A percentile compares a stretch with the other conserved stretches of the same genome.
These are phyloP conservation scores for Caenorhabditis briggsae DNA, from an alignment of 1,140 invertebrate genomes.

Conservation along the genomic window DNA sequence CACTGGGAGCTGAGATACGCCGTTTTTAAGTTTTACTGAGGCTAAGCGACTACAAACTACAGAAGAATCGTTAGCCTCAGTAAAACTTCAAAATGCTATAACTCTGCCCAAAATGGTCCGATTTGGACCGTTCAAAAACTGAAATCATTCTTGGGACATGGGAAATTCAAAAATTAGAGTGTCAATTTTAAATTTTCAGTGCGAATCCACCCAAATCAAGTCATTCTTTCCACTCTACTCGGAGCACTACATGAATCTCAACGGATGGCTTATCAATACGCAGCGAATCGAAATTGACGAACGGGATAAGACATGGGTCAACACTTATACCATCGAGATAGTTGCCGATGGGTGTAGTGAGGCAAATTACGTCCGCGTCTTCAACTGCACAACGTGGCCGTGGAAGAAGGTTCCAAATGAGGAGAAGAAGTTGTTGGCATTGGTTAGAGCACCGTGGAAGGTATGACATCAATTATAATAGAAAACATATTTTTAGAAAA, in stretches of 20 bases:
- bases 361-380: background rate
- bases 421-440: constrained; percentile 16
- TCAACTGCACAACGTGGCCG: constrained; percentile 20
- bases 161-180: too few relatives aligned
- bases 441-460: constrained; percentile 14
- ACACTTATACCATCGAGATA: background rate
- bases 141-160: background rate
- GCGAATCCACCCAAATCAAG: constrained; percentile 1
- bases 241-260: constrained; percentile 17
- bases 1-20: too few relatives aligned
- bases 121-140: background rate
- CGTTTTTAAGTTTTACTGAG: too few relatives aligned
- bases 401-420: constrained; percentile 4
- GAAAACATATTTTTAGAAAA: too few relatives aligned
- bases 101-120: background rate
- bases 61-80: too few relatives aligned
- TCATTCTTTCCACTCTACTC: constrained; percentile 22
- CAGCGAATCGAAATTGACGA: background rate
- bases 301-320: background rate
- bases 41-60: too few relatives aligned
- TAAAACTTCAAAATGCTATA: background rate
- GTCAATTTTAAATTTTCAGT: background rate
- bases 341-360: constrained; percentile 4
- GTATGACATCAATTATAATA: background rate
- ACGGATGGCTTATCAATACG: constrained; percentile 2